Evolutionary conservation across 2,888 invertebrate species (phyloP), one percentile per base, ranked within the genome.

Genomic region (Amiota communis): DNA sequence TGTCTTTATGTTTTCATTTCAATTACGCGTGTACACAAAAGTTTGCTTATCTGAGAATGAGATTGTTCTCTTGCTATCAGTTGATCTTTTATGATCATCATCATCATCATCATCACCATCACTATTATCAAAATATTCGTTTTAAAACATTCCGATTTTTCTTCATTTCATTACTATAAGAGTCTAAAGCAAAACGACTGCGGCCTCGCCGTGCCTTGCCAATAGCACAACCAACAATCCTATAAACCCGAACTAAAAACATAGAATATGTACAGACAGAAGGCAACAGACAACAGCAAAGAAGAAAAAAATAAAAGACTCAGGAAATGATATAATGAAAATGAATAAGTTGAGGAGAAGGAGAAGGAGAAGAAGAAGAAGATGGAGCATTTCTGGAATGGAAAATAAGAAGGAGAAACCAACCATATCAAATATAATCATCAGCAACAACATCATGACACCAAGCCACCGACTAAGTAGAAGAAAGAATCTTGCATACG

Each of bases 311-410:
- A 12, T 53, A n/a, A 53, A 53, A 23, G 63, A 2, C 48, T 17
- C 65, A n/a, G 48, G 65, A 65, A 65, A 65, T 65, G 47, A 17
- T 65, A 65, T 65, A 68, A 68, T 53, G 67, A 68, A 53, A 68
- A 68, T 53, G 51, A 68, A 13, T 46, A 13, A 65, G 63, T 65
- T 10, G 15, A 48, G 11, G 15, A 51, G 67, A 51, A 53, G 20
- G 15, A 64, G 12, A 12, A 63, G 36, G 6, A 11, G 46, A 63
- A 36, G 23, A 23, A 63, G n/a, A 23, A 48, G 11, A 47, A 51
- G 67, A 51, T 36, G 20, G 15, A 63, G 36, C 11, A 12, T 12
- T 12, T 8, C 0, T 17, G 20, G 11, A 59, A 59, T 17, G 20
- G 11, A 59, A 59, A 59, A 53, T 15, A 53, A 36, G 8, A 36